Base-by-base conservation (phyloP, 2,113 vertebrate genomes). In the Lates calcarifer region DNA sequence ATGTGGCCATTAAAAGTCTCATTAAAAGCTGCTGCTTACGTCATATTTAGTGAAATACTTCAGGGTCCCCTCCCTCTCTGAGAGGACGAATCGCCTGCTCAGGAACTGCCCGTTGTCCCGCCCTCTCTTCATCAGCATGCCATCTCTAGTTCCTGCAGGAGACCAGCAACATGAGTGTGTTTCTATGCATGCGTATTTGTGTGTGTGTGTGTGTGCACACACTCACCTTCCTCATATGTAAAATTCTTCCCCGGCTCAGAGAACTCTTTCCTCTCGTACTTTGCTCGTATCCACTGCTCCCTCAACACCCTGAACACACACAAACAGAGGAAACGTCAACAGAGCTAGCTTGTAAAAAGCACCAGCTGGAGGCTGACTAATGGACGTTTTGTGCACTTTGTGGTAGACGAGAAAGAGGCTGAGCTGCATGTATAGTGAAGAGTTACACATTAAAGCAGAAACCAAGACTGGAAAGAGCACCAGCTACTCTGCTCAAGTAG, bases 221-320 rank as follows among this genome's bases (percentile, higher is more conserved):
- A 51, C 94, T 94, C 89, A 96, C 96, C 95, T 47, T 96, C 89
- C 74, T 95, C 95, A 61, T 97, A 96, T 0, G 73, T 91, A 15
- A 92, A 89, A 17, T 81, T 90, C 43, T 92, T 94, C 17, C 87
- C 90, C 0, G 81, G 91, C 18, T 94, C 77, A 0, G 37, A 91
- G 88, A 98, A 98, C 85, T 97, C 97, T 62, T 93, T 94, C 71
- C 96, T 95, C 84, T 98, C 96, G 0, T 98, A 98, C 86, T 97
- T 98, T 22, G 96, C 96, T 83, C 95, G 90, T 69, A 98, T 97
- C 97, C 97, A 98, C 89, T 98, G 97, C 76, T 98, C 97, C 85
- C 92, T 95, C 83, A 98, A 89, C 24, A 96, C 95, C 83, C 97
- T 98, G 84, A 41, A 63, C 20, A 82, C 63, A 79, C 12, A 76